Percentiles rank a stretch among this genome's conserved stretches.
These are phyloP conservation scores for Nasonia vitripennis DNA, from an alignment of 1,140 invertebrate species.

Conservation along the genomic window DNA sequence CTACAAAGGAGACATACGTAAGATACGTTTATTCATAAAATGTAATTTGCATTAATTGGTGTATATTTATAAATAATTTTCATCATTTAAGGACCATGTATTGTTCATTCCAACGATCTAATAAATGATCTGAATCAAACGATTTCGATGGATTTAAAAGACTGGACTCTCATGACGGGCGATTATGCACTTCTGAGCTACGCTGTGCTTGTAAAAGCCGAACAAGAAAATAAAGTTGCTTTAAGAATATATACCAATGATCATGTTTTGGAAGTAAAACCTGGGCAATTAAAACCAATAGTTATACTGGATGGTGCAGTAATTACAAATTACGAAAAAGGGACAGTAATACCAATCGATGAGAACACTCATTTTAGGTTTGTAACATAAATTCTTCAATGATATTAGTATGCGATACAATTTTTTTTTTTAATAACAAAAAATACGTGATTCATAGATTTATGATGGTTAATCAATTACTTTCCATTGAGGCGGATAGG, in stretches of 20 bases:
- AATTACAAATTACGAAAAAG: constrained; percentile 50
- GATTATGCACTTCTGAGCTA: constrained; percentile 54
- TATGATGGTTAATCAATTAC: constrained; percentile 22
- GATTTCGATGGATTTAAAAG: constrained; percentile 51
- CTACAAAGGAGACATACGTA: constrained; percentile 49
- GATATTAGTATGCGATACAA: not conserved
- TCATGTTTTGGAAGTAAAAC: constrained; percentile 57
- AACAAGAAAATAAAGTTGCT: constrained; percentile 53
- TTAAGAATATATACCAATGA: constrained; percentile 51
- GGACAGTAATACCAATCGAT: constrained; percentile 48
- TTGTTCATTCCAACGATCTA: constrained; percentile 56
- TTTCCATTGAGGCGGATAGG: not conserved
- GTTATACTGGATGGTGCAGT: constrained; percentile 56
- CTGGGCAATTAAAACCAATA: constrained; percentile 5
- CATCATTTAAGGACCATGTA: constrained; percentile 58
- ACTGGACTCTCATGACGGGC: constrained; percentile 62
- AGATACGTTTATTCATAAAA: constrained; percentile 21
- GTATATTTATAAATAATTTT: not conserved
- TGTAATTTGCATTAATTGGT: not conserved
- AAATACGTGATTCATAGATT: constrained; percentile 22
- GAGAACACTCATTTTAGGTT: constrained; percentile 16
- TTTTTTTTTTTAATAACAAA: not conserved
- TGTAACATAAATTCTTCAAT: constrained; percentile 9
- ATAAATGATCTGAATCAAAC: constrained; percentile 56
- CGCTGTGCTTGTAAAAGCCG: constrained; percentile 58